Evolutionary conservation across 2,888 invertebrate genomes (phyloP).

Genomic region (Seira sanloemensis): DNA sequence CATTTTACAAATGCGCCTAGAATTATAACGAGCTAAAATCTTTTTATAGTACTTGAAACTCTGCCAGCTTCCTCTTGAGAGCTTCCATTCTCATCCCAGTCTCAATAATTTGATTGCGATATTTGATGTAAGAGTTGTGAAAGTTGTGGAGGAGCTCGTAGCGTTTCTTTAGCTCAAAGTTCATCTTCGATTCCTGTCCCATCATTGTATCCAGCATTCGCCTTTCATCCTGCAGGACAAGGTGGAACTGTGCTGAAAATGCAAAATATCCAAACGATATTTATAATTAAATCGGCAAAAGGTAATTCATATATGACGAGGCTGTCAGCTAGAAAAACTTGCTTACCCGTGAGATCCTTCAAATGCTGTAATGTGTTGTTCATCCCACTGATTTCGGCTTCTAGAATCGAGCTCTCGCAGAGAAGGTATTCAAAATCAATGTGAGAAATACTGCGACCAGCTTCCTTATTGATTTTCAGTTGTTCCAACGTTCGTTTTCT

Average conservation of each 20-base stretch:
- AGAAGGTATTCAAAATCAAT: constrained; percentile 60
- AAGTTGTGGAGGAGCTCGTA: constrained; percentile 46
- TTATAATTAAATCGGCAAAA: no score
- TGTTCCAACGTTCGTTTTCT: constrained; percentile 50
- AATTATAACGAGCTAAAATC: background rate
- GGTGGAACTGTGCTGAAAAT: constrained; percentile 38
- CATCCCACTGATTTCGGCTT: constrained; percentile 57
- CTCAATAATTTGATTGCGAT: constrained; percentile 43
- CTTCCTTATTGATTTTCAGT: constrained; percentile 44
- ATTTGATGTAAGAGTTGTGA: constrained; percentile 37
- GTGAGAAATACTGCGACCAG: constrained; percentile 50
- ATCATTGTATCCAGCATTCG: constrained; percentile 16
- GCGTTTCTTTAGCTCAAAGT: constrained; percentile 29
- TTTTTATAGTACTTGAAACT: constrained; percentile 31
- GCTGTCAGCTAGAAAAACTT: no score
- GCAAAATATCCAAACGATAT: background rate
- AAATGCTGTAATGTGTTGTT: constrained; percentile 51
- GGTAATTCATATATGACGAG: no score
- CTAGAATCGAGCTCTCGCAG: constrained; percentile 50
- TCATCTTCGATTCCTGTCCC: constrained; percentile 22
- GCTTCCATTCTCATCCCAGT: constrained; percentile 42
- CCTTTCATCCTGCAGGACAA: constrained; percentile 45
- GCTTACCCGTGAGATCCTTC: constrained; percentile 53
- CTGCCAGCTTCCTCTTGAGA: constrained; percentile 53
- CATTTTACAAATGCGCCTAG: background rate